These are phyloP conservation scores for Heterotis niloticus DNA, from an alignment of 2,113 vertebrate species.

Conservation along the genomic window DNA sequence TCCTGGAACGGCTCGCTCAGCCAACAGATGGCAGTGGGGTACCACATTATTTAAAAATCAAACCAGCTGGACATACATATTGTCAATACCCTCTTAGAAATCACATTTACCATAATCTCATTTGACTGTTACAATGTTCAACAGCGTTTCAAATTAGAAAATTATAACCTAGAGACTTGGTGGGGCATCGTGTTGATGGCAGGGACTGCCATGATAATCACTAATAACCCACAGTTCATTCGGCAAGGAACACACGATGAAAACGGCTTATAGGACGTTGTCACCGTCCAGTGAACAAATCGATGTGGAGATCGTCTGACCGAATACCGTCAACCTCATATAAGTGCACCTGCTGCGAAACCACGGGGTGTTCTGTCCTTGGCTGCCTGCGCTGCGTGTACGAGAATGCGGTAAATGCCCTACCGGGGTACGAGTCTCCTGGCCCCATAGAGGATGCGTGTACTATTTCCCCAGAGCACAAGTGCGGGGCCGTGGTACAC, in stretches of 20 bases:
- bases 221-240: not conserved
- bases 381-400: no score
- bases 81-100: not conserved
- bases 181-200: not conserved
- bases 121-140: constrained; percentile 1
- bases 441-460: no score
- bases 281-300: not conserved
- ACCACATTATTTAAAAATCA: constrained; percentile 11
- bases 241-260: not conserved
- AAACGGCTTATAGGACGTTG: not conserved
- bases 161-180: not conserved
- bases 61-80: not conserved
- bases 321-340: no score
- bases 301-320: not conserved
- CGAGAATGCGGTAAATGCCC: no score
- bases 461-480: no score
- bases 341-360: no score
- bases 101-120: constrained; percentile 11
- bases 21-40: constrained; percentile 54
- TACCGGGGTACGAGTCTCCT: no score
- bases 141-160: constrained; percentile 3
- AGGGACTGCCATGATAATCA: not conserved
- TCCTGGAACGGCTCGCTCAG: no score
- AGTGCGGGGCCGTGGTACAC: no score
- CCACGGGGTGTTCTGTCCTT: no score